Base-by-base conservation (phyloP, 2,888 invertebrate species). In the Spisula solida region DNA sequence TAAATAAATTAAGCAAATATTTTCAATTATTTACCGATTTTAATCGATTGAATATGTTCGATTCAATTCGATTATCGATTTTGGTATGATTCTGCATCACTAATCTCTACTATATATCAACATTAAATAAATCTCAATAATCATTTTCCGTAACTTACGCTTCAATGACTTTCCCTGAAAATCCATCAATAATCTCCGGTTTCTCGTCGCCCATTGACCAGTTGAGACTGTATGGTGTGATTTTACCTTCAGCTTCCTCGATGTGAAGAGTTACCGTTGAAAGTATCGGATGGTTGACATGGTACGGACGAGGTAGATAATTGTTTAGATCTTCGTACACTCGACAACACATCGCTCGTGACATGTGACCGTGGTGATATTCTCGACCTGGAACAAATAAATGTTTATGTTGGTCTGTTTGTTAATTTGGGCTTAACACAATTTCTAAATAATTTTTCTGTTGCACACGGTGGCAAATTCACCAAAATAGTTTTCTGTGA, bases 311-410 rank as follows among this genome's bases (percentile, higher is more conserved):
- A 0, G 95, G 95, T 18, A 96, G 91, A 20, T 92, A 88, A 10
- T 93, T 92, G 16, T 88, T 82, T 0, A 96, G 80, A 0, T 93
- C 86, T 25, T 94, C 94, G 66, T 95, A 94, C 18, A 96, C 91
- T 16, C 96, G 94, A 82, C 96, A 96, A 90, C 96, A 96, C 10
- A 94, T 85, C 8, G 96, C 95, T 34, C 96, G 92, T 8, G 93
- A 91, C 51, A 96, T 87, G 87, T 96, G 95, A 29, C 96, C 96
- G 88, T 96, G 96, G 85, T 96, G 94, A 90, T 93, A 95, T 10
- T 91, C 81, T 78, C 87, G 89, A 41, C 95, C 95, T 95, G 85
- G 18, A 88, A 84, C 48, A 66, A 78, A 16, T n/a, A 20, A 80
- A 41, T 41, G 41, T 41, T 41, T 41, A 41, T 41, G 8, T 41